A percentile compares a stretch with the other conserved stretches of the same genome.
phyloP scores from a whole-genome alignment of 2,888 invertebrate species.

The Scelioninae gen. 2 region DNA sequence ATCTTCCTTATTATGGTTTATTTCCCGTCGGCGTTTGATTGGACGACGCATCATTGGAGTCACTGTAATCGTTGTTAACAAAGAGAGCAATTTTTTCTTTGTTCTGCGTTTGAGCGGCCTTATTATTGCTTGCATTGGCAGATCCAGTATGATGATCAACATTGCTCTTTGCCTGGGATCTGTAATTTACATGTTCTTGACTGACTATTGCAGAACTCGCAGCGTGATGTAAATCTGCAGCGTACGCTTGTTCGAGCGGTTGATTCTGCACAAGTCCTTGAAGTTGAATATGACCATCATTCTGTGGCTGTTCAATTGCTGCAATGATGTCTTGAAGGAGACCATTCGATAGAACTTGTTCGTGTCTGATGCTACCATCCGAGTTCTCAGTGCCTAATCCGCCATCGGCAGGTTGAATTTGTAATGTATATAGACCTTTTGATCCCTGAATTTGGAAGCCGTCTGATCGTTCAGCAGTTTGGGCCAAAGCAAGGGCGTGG shows the following conservation, averaged over 20 bases:
- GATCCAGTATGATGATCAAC: conserved; percentile 42
- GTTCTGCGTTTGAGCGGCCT: conserved; percentile 48
- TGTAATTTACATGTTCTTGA: conserved; percentile 50
- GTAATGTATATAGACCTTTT: conserved; percentile 83
- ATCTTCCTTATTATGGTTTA: conserved; percentile 24
- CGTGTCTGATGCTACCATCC: conserved; percentile 80
- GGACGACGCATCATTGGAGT: conserved; percentile 57
- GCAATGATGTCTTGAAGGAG: conserved; percentile 87
- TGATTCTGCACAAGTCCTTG: conserved; percentile 66
- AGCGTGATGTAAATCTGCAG: conserved; percentile 62
- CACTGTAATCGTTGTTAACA: conserved; percentile 67
- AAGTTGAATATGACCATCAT: conserved; percentile 64
- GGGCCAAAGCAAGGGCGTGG: conserved; percentile 68
- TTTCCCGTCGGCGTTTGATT: conserved; percentile 28
- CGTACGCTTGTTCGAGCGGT: conserved; percentile 63
- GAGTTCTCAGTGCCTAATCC: conserved; percentile 75
- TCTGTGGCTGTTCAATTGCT: conserved; percentile 85
- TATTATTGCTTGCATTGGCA: conserved; percentile 34
- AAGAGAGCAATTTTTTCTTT: conserved; percentile 69
- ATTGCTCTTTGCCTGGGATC: conserved; percentile 53
- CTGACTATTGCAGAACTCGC: conserved; percentile 48
- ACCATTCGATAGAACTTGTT: conserved; percentile 86
- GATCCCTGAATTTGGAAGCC: conserved; percentile 76
- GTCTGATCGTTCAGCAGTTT: conserved; percentile 65
- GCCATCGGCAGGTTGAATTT: conserved; percentile 84